A percentile compares a stretch with the other conserved stretches of the same genome.
These are phyloP conservation scores for Conus betulinus DNA, from an alignment of 1,140 invertebrate species.

Conservation along the genomic window DNA sequence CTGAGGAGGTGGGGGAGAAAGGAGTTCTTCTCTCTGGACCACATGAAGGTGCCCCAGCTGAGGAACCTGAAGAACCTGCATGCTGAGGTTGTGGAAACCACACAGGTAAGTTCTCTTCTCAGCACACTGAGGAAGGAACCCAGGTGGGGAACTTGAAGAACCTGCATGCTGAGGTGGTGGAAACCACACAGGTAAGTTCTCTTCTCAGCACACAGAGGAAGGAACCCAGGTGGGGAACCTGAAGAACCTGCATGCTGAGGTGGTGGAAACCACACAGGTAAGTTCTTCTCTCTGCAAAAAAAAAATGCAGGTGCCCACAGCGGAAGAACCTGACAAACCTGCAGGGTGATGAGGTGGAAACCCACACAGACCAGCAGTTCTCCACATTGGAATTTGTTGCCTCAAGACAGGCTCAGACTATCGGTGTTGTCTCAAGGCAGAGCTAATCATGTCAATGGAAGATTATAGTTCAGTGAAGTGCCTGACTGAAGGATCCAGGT, in stretches of 20 bases:
- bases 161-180: background rate
- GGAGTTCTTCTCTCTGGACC: constrained; percentile 30
- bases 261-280: constrained; percentile 30
- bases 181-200: constrained; percentile 32
- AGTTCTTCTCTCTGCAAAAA: background rate
- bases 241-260: background rate
- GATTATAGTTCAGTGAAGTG: no score
- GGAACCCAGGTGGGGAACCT: constrained; percentile 14
- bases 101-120: constrained; percentile 25
- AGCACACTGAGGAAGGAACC: no score
- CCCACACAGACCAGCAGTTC: no score
- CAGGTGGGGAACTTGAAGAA: constrained; percentile 16
- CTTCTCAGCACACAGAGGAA: constrained; percentile 24
- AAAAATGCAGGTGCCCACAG: no score
- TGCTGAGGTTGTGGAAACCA: background rate
- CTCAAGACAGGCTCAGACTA: no score
- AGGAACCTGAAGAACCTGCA: constrained; percentile 20
- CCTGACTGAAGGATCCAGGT: no score
- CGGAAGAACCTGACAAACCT: no score
- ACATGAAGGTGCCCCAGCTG: constrained; percentile 27
- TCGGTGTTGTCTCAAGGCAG: no score
- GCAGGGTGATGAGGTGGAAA: no score
- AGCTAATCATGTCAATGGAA: no score
- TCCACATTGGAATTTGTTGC: no score
- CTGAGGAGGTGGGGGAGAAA: background rate